These are phyloP conservation scores for Enteromius radiatus DNA, from an alignment of 2,797 vertebrate genomes.

Conservation along the genomic window DNA sequence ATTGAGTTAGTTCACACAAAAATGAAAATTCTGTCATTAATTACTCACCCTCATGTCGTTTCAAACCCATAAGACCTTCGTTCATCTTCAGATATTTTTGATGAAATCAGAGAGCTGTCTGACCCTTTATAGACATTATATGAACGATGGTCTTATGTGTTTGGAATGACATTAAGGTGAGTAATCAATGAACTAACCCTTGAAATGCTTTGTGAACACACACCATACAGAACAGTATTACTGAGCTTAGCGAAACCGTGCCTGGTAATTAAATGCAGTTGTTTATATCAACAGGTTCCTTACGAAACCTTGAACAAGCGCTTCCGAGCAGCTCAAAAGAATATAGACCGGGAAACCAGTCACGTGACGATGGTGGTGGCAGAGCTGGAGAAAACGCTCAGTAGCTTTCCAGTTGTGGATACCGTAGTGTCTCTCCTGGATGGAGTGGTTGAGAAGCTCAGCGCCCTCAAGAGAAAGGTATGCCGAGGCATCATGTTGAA, in stretches of 20 bases:
- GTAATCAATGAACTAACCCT: too few species aligned
- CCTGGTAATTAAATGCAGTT: background rate
- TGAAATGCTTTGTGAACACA: background rate
- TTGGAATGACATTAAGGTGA: too few species aligned
- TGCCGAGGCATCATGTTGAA: constrained; percentile 10
- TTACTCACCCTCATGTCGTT: too few species aligned
- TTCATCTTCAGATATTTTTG: too few species aligned
- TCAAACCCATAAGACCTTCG: too few species aligned
- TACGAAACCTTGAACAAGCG: constrained; percentile 99
- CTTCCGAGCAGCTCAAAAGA: constrained; percentile 97
- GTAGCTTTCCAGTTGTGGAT: constrained; percentile 94
- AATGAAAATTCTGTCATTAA: too few species aligned
- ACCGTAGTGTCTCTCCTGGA: constrained; percentile 96
- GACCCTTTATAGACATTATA: too few species aligned
- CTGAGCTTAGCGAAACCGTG: background rate
- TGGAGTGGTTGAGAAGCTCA: constrained; percentile 97
- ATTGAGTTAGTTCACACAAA: background rate
- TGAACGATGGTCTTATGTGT: too few species aligned
- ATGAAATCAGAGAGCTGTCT: too few species aligned
- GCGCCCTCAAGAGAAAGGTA: constrained; percentile 96
- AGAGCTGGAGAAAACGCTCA: constrained; percentile 95
- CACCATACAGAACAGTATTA: background rate
- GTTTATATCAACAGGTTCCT: constrained; percentile 83
- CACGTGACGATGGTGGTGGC: constrained; percentile 99
- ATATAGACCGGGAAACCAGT: constrained; percentile 96